Conservation (phyloP, 2,888 invertebrate genomes). For the Smittia sp. region DNA sequence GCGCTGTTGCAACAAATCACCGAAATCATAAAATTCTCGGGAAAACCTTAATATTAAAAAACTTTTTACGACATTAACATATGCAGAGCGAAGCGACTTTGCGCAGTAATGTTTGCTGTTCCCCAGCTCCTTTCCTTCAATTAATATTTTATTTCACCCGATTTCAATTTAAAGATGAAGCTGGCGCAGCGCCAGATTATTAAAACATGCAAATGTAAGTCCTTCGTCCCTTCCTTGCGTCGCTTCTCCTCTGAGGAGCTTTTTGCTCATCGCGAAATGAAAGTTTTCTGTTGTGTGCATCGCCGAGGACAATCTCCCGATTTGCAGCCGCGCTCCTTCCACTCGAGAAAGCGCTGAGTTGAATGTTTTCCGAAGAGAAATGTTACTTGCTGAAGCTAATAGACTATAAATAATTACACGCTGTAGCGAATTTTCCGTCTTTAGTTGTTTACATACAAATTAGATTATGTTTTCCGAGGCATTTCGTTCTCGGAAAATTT, state of each 20-base stretch:
- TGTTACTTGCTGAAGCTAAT: conserved; percentile 26
- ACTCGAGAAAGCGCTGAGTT: not conserved
- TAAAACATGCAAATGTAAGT: conserved; percentile 29
- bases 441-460: conserved; percentile 39
- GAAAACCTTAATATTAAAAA: conserved; percentile 15
- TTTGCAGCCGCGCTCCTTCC: not conserved
- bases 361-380: not conserved
- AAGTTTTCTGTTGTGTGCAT: not conserved
- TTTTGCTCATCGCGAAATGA: too few relatives aligned
- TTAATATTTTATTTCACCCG: not conserved
- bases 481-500: conserved; percentile 12
- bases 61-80: conserved; percentile 21
- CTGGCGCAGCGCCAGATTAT: conserved; percentile 16
- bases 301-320: not conserved
- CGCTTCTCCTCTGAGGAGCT: too few relatives aligned
- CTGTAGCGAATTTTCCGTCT: conserved; percentile 22
- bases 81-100: not conserved
- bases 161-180: conserved; percentile 19
- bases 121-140: not conserved
- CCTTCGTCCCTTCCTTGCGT: not conserved
- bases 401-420: conserved; percentile 39
- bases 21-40: conserved; percentile 10
- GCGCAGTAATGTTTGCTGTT: not conserved
- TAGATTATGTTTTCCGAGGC: conserved; percentile 19
- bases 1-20: conserved; percentile 10